phyloP scores from a whole-genome alignment of 2,797 vertebrate species.

The Phataginus tetradactyla region DNA sequence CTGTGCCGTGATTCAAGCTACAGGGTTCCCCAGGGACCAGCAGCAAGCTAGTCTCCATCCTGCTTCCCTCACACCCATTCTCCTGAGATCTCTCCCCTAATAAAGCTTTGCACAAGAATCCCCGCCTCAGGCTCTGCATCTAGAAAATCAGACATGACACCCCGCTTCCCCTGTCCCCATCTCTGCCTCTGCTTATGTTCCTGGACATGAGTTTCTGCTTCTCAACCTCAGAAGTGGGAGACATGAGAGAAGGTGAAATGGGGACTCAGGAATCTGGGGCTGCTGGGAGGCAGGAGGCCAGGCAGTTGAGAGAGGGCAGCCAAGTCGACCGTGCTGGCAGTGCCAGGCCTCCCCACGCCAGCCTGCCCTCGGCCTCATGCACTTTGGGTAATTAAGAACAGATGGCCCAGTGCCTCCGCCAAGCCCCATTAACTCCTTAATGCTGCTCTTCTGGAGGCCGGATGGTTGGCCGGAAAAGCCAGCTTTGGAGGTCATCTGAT shows the following conservation, averaged over 20 bases:
- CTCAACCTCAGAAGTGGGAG: not conserved
- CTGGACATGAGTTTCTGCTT: not conserved
- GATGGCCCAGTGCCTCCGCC: constrained; percentile 68
- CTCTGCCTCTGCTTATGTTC: not conserved
- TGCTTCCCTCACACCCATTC: not conserved
- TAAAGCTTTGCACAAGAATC: not conserved
- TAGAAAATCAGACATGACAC: not conserved
- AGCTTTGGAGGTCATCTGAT: constrained; percentile 75
- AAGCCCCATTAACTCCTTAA: constrained; percentile 81
- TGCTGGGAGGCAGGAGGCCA: not conserved
- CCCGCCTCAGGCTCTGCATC: not conserved
- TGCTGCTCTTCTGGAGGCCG: constrained; percentile 70
- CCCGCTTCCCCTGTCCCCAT: not conserved
- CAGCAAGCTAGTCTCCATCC: not conserved
- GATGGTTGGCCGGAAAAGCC: constrained; percentile 39
- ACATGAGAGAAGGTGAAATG: not conserved
- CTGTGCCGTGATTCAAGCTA: too few species aligned
- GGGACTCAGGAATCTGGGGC: not conserved
- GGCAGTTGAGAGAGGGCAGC: not conserved
- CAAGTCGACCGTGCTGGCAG: not conserved
- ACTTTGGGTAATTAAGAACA: constrained; percentile 79
- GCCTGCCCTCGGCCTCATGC: constrained; percentile 63
- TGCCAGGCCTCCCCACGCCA: not conserved
- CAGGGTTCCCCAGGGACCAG: not conserved
- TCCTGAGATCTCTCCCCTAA: not conserved